Evolutionary conservation across 2,797 vertebrate species (phyloP).

Genomic region (Alectoris magna): DNA sequence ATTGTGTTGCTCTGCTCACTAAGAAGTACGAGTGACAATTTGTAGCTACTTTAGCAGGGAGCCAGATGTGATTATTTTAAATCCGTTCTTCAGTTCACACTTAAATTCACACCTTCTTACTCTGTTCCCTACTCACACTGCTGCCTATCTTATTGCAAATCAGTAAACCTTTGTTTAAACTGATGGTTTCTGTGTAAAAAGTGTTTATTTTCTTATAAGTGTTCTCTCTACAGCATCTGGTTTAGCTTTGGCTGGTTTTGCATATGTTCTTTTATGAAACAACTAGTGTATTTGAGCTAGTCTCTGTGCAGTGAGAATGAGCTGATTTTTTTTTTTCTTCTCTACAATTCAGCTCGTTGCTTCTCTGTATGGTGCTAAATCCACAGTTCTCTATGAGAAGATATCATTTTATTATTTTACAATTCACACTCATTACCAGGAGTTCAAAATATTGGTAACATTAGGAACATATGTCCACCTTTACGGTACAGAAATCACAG

Average conservation of each 20-base stretch:
- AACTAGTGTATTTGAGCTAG: neutral
- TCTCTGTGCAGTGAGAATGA: neutral
- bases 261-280: neutral
- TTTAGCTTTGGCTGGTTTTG: neutral
- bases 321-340: neutral
- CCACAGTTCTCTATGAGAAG: neutral
- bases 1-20: neutral
- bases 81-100: slow-evolving; percentile 10
- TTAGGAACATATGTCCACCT: neutral
- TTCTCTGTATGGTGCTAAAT: neutral
- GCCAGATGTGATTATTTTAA: neutral
- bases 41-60: slow-evolving; percentile 2
- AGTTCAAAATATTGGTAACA: neutral
- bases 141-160: neutral
- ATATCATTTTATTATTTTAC: neutral
- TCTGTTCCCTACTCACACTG: neutral
- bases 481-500: neutral
- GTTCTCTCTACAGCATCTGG: neutral
- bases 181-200: neutral
- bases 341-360: neutral
- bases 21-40: neutral
- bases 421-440: neutral
- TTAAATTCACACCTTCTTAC: slow-evolving; percentile 11
- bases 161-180: neutral
- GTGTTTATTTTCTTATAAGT: neutral